Base-by-base conservation (phyloP, 1,140 invertebrate genomes). In the Dinothrombium tinctorium region DNA sequence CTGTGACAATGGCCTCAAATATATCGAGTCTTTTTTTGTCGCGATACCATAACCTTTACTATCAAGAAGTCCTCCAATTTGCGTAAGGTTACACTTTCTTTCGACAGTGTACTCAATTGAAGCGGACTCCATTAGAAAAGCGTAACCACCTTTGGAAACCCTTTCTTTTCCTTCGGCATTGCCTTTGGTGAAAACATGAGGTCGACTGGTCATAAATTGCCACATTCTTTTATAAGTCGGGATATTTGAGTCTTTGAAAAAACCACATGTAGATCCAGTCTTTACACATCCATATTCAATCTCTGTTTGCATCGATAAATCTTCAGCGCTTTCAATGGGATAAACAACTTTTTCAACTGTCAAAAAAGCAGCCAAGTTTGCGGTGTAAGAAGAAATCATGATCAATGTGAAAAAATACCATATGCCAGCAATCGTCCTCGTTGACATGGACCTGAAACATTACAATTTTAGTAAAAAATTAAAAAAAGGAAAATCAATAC, bases 81-180 rank as follows among this genome's bases (percentile, higher is more conserved):
- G 87, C 22, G 90, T 98, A 3, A 98, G 64, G 60, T 95, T 92
- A 59, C 90, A 98, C 54, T 96, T 81, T 37, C 89, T 65, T 61
- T 96, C 84, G 1, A 90, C 80, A 1, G 74, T 74, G 54, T 90
- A 92, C 58, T 98, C 92, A 37, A 98, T 61, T 71, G 92, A 94
- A 0, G 87, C 92, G 0, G 86, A 94, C 62, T 98, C 92, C 82
- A 83, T 83, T 2, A 83, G 59, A 53, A 75, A 84, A 22, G 52
- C 52, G 37, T 79, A 83, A 41, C 74, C 72, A 0, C 69, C 69
- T 44, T 70, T 71, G 7, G 68, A 50, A 0, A 90, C 83, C n/a
- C 76, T 62, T 47, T 77, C 69, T 0, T 86, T 74, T 1, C 89
- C 89, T 54, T 84, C 78, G n/a, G 69, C 63, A 48, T 83, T 86